phyloP scores from a whole-genome alignment of 1,140 invertebrate species.

The Parapsyche elsis region DNA sequence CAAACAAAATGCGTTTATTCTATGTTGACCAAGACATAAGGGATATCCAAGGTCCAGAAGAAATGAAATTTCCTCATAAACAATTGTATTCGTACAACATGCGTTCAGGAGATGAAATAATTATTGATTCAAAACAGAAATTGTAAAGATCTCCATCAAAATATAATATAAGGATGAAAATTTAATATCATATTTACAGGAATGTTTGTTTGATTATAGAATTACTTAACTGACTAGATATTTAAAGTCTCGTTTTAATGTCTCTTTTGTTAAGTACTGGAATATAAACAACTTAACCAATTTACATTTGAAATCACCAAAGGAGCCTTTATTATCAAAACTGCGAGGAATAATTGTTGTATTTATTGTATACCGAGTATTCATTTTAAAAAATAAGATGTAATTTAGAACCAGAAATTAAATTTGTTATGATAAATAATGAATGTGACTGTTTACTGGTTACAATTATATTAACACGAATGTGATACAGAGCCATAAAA shows the following conservation, averaged over 20 bases:
- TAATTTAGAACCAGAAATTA: no score
- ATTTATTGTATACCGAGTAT: background rate
- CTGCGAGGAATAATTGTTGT: no score
- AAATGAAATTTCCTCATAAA: conserved; percentile 88
- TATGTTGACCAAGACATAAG: conserved; percentile 83
- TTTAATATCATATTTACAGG: background rate
- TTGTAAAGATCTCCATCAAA: background rate
- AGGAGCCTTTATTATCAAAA: conserved; percentile 4
- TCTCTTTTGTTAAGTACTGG: background rate
- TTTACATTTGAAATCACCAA: conserved; percentile 16
- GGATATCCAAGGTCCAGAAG: conserved; percentile 82
- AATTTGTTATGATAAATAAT: no score
- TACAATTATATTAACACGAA: no score
- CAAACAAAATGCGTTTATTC: conserved; percentile 85
- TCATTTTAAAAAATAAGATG: background rate
- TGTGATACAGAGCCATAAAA: no score
- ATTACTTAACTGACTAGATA: background rate
- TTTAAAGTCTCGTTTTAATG: conserved; percentile 1
- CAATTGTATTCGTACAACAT: conserved; percentile 93
- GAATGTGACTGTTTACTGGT: no score
- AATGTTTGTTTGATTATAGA: background rate
- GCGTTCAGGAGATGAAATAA: conserved; percentile 89
- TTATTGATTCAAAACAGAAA: conserved; percentile 78
- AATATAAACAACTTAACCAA: background rate
- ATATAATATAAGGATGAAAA: background rate